These are phyloP conservation scores for Microplitis manilae DNA, from an alignment of 2,888 invertebrate genomes.

Conservation along the genomic window DNA sequence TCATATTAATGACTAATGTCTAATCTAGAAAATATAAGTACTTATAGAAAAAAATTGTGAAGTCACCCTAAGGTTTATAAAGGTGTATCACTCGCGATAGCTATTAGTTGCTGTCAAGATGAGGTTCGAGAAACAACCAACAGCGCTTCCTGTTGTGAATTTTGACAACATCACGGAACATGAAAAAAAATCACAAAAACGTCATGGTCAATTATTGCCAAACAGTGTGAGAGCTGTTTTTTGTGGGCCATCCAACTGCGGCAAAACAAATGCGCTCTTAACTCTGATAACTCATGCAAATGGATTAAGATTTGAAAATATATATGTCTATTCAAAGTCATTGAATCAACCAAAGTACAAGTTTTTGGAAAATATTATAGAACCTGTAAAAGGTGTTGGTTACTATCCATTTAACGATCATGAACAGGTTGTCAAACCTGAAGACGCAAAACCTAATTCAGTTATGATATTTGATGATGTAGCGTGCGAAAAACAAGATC, in stretches of 20 bases:
- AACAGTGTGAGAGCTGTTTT: constrained; percentile 56
- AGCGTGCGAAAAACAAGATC: constrained; percentile 55
- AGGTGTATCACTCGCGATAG: too few relatives aligned
- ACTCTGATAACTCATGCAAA: constrained; percentile 43
- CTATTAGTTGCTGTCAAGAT: constrained; percentile 16
- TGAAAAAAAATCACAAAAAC: not conserved
- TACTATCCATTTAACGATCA: constrained; percentile 49
- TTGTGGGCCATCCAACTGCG: constrained; percentile 47
- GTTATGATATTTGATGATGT: constrained; percentile 68
- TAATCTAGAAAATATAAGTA: constrained; percentile 34
- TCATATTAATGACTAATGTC: constrained; percentile 46
- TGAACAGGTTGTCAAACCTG: constrained; percentile 44
- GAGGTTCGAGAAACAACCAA: constrained; percentile 27
- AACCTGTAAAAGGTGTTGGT: constrained; percentile 49
- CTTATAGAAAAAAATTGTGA: too few relatives aligned
- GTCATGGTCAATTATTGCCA: not conserved
- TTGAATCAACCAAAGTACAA: constrained; percentile 55
- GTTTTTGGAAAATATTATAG: constrained; percentile 52
- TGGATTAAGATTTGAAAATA: constrained; percentile 48
- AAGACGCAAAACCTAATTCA: constrained; percentile 47
- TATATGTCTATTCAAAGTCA: constrained; percentile 46
- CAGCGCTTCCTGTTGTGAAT: not conserved
- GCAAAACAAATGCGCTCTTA: constrained; percentile 48
- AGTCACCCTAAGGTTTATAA: too few relatives aligned
- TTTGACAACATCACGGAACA: not conserved